Conservation (phyloP, 2,113 vertebrate species). For the Phrynosoma platyrhinos region DNA sequence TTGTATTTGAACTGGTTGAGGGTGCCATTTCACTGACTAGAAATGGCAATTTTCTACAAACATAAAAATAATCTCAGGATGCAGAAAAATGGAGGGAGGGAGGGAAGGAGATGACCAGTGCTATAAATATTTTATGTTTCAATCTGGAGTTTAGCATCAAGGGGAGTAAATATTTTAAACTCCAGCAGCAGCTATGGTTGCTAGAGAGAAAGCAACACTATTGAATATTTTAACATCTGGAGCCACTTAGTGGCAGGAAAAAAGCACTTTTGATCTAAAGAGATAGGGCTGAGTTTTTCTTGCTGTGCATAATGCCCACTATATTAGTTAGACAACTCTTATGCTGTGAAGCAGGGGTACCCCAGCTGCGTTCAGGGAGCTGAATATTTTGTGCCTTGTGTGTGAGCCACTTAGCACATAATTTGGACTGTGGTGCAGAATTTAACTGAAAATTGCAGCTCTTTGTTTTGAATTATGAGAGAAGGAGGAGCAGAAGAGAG, state of each 20-base stretch:
- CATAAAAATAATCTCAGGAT: constrained; percentile 36
- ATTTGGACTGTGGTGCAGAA: not conserved
- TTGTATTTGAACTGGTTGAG: not conserved
- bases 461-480: constrained; percentile 3
- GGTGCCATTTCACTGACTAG: not conserved
- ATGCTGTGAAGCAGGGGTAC: not conserved
- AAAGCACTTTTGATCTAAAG: constrained; percentile 50
- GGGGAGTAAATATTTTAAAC: constrained; percentile 57
- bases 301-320: not conserved
- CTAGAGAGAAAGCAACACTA: constrained; percentile 60
- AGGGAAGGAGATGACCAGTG: not conserved
- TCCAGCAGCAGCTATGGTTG: constrained; percentile 28
- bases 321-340: not conserved
- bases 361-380: not conserved
- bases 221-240: constrained; percentile 79
- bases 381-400: not conserved
- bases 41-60: constrained; percentile 15
- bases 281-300: constrained; percentile 41
- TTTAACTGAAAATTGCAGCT: not conserved
- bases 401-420: rapidly evolving
- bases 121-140: constrained; percentile 69
- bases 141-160: constrained; percentile 32
- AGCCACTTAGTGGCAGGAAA: constrained; percentile 74
- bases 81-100: not conserved
- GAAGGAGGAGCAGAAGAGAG: not conserved